Percentiles rank a stretch among this genome's conserved stretches.
phyloP scores from a whole-genome alignment of 2,797 vertebrate genomes.

The Anguilla obscura region DNA sequence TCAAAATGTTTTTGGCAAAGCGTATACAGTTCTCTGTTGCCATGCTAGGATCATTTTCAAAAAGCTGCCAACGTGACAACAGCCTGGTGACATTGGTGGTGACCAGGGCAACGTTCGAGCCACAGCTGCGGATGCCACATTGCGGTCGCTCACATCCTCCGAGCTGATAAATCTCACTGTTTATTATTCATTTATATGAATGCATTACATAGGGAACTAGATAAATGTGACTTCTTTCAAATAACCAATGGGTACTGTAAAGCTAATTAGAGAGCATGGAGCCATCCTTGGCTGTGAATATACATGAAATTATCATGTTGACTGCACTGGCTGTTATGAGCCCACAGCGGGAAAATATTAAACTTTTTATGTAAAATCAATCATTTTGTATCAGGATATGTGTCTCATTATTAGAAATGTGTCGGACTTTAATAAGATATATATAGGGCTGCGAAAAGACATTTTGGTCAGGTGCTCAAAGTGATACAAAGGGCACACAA shows the following conservation, averaged over 20 bases:
- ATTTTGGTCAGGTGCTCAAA: too few relatives aligned
- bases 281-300: neutral
- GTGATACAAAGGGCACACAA: too few relatives aligned
- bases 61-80: conserved; percentile 6
- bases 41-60: conserved; percentile 14
- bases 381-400: neutral
- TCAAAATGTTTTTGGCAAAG: conserved; percentile 17
- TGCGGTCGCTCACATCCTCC: neutral
- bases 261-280: neutral
- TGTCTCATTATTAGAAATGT: neutral
- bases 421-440: neutral
- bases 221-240: neutral
- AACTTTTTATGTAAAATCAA: neutral
- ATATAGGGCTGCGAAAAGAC: too few relatives aligned
- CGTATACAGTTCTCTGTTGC: conserved; percentile 4
- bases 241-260: neutral
- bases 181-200: conserved; percentile 10
- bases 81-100: conserved; percentile 24
- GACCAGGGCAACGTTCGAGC: conserved; percentile 17
- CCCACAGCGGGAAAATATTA: neutral
- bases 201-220: neutral
- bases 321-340: neutral
- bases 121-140: conserved; percentile 14
- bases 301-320: neutral
- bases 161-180: conserved; percentile 11